Evolutionary conservation across 2,113 vertebrate species (phyloP), one percentile per base, ranked within the genome.

Genomic region (Xiphophorus couchianus): DNA sequence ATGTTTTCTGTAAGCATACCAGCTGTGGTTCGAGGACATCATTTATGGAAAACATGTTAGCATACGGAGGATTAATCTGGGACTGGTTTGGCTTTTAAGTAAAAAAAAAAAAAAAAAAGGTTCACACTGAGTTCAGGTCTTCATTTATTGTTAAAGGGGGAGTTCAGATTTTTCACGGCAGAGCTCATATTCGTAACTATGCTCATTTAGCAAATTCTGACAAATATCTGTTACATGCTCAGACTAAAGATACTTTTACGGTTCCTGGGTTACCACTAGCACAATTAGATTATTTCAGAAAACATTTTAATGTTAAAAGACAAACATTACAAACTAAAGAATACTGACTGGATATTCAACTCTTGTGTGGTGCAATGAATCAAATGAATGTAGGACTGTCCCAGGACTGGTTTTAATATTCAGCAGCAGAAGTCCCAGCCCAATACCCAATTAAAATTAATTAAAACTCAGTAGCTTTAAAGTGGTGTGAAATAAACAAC

Each of bases 41-140:
- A 80, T 69, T 83, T 81, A 83, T 60, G 3, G 83, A 77, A 71
- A n/a, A 71, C 25, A 62, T 48, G 62, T 44, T 25, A 73, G 75
- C 77, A 69, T 7, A 74, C 72, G 65, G 31, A 84, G 25, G 19
- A 67, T 65, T 69, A 48, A 84, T 74, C 73, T 76, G 72, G 19
- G 66, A 69, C 10, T 27, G 15, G 10, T 69, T 73, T 13, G 33
- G 31, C 63, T 48, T 58, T 75, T 22, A 62, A 81, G 28, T 76
- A 64, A 68, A 84, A 76, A 22, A 65, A 5, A 65, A 65, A 5
- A 65, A 37, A 3, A 73, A 44, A 28, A 28, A 28, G 28, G 75
- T 74, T 87, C 73, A 88, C 54, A 63, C 66, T 13, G 69, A 83
- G 82, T 85, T 86, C 64, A 88, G 31, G 63, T 69, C 29, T 66